These are phyloP conservation scores for Aphelinus atriplicis DNA, from an alignment of 1,140 invertebrate genomes.

Conservation along the genomic window DNA sequence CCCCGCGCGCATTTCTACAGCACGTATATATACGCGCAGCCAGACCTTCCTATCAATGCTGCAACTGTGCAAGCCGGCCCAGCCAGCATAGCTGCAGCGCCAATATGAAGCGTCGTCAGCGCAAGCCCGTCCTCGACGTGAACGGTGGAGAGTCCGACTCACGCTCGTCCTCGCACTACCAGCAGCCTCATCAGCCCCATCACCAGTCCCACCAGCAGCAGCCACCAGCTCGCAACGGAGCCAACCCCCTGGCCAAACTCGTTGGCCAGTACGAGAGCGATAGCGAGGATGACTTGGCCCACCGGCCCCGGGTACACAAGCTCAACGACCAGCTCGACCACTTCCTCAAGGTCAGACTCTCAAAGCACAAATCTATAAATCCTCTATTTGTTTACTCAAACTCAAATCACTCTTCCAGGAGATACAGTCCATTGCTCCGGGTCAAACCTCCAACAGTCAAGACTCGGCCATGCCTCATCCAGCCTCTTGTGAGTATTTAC, in stretches of 20 bases:
- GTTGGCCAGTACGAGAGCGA: slow-evolving; percentile 65
- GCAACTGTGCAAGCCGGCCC: too few relatives aligned
- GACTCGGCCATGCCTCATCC: slow-evolving; percentile 16
- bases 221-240: too few relatives aligned
- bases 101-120: slow-evolving; percentile 39
- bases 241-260: slow-evolving; percentile 56
- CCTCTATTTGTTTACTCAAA: slow-evolving; percentile 9
- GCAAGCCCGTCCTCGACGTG: slow-evolving; percentile 57
- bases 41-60: too few relatives aligned
- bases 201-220: too few relatives aligned
- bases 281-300: slow-evolving; percentile 59
- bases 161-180: slow-evolving; percentile 29
- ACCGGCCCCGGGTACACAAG: slow-evolving; percentile 47
- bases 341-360: slow-evolving; percentile 59
- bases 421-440: slow-evolving; percentile 59
- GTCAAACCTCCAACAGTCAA: slow-evolving; percentile 25
- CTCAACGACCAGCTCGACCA: slow-evolving; percentile 65
- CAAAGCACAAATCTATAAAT: too few relatives aligned
- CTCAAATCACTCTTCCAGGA: slow-evolving; percentile 49
- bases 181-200: too few relatives aligned
- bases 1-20: too few relatives aligned
- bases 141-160: slow-evolving; percentile 43
- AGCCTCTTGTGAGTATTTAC: slow-evolving; percentile 23
- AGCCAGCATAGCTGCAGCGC: too few relatives aligned
- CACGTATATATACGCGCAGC: too few relatives aligned